Base-by-base conservation (phyloP, 2,797 vertebrate species). In the Eurystomus glaucurus region DNA sequence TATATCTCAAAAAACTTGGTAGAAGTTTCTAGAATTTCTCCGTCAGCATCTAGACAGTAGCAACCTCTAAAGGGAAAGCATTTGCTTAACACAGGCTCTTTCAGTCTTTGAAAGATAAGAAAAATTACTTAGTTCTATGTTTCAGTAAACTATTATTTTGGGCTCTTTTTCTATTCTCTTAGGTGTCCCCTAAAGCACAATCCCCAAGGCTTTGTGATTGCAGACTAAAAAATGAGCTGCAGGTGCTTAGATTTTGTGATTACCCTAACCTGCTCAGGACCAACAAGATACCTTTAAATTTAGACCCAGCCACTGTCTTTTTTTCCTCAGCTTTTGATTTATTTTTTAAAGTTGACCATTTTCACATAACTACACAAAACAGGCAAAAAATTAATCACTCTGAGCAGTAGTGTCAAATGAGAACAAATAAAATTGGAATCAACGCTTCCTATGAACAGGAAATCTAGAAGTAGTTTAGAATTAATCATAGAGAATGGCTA, bases 391-490 rank as follows among this genome's bases (percentile, higher is more conserved):
- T 14, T 6, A 79, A n/a, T 9, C 39, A 60, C 45, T 78, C 54
- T 58, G 8, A 83, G 8, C 9, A 65, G 8, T 35, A 58, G 3
- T 84, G 10, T 65, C 86, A 88, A 84, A 54, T 55, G 28, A 57
- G 9, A 29, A 14, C 18, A 93, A 78, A 39, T 29, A 75, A 74
- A 21, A 91, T 21, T 81, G 12, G 13, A 75, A 45, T 64, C 37
- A 76, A n/a, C 35, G 15, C 46, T 92, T 85, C 14, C 75, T 85
- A 48, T 76, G 43, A 94, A 54, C 43, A 85, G 21, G 19, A 93
- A 62, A 87, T 83, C 65, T 39, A 79, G 52, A 80, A 80, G 45
- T 50, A 85, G 28, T 74, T 93, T 66, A 93, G 48, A 93, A 83
- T 70, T 74, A 79, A 70, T 80, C 13, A 45, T 12, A 66, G n/a